These are phyloP conservation scores for Penaeus japonicus DNA, from an alignment of 1,140 invertebrate species.

Conservation along the genomic window DNA sequence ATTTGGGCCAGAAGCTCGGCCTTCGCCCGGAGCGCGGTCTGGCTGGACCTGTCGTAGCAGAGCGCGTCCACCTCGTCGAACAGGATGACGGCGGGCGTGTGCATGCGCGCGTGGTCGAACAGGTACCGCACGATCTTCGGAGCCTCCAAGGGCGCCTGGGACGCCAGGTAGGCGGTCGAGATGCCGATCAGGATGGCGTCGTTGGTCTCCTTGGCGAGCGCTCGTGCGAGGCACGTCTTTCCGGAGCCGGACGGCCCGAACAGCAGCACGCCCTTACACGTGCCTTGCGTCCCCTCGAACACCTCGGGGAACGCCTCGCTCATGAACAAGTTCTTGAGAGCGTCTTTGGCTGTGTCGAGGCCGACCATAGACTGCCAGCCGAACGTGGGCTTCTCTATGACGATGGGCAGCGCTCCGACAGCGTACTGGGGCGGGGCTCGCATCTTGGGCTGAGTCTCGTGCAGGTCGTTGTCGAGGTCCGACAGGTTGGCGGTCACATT, in stretches of 20 bases:
- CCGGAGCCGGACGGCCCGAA: constrained; percentile 58
- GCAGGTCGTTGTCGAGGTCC: constrained; percentile 51
- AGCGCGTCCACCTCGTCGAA: constrained; percentile 56
- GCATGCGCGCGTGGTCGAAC: constrained; percentile 55
- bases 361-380: constrained; percentile 58
- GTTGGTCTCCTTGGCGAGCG: constrained; percentile 53
- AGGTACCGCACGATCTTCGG: constrained; percentile 54
- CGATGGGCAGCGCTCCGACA: constrained; percentile 47
- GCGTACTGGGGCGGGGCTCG: constrained; percentile 33
- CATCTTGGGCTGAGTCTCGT: constrained; percentile 34
- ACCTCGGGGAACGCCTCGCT: constrained; percentile 55
- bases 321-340: constrained; percentile 53
- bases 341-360: constrained; percentile 57
- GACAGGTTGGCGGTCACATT: constrained; percentile 54
- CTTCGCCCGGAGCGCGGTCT: constrained; percentile 55
- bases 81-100: constrained; percentile 54
- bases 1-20: constrained; percentile 57
- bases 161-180: constrained; percentile 41
- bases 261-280: constrained; percentile 54
- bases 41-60: constrained; percentile 38
- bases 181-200: constrained; percentile 50
- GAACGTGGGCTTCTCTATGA: constrained; percentile 56
- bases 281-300: constrained; percentile 57
- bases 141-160: constrained; percentile 46
- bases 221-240: constrained; percentile 57